Conservation (phyloP, 2,888 invertebrate genomes). For the Trachelus tabidus region DNA sequence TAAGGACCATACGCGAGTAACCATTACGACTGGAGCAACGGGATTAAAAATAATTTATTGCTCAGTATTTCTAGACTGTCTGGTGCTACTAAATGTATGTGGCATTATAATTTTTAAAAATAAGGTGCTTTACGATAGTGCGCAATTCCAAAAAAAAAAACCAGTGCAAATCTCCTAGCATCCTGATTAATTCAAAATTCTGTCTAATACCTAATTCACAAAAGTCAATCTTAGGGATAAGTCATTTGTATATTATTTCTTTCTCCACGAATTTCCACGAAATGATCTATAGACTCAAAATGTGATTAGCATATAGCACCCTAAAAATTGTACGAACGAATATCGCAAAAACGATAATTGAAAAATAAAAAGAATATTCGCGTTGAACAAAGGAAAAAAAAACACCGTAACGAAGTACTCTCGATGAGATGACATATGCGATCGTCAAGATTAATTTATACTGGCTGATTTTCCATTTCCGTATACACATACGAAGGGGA, state of each 20-base stretch:
- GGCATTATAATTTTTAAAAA: constrained; percentile 31
- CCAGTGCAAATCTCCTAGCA: not conserved
- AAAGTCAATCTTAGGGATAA: not conserved
- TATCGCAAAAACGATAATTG: not conserved
- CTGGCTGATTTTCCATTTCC: too few relatives aligned
- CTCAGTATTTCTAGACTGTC: constrained; percentile 20
- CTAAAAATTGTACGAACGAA: not conserved
- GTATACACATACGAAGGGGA: too few relatives aligned
- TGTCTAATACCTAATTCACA: not conserved
- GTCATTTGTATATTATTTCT: too few relatives aligned
- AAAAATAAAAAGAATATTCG: not conserved
- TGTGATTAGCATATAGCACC: not conserved
- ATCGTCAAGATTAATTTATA: too few relatives aligned
- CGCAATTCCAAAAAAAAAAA: constrained; percentile 25
- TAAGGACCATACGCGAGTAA: constrained; percentile 6
- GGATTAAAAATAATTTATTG: constrained; percentile 37
- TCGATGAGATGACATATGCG: too few relatives aligned
- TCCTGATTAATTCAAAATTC: not conserved
- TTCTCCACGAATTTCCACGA: not conserved
- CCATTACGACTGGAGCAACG: constrained; percentile 31
- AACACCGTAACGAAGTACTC: not conserved
- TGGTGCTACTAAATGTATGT: constrained; percentile 23
- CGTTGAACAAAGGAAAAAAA: not conserved
- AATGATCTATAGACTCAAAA: not conserved
- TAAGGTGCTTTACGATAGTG: constrained; percentile 13